phyloP scores from a whole-genome alignment of 2,797 vertebrate species.

The Enteromius radiatus region DNA sequence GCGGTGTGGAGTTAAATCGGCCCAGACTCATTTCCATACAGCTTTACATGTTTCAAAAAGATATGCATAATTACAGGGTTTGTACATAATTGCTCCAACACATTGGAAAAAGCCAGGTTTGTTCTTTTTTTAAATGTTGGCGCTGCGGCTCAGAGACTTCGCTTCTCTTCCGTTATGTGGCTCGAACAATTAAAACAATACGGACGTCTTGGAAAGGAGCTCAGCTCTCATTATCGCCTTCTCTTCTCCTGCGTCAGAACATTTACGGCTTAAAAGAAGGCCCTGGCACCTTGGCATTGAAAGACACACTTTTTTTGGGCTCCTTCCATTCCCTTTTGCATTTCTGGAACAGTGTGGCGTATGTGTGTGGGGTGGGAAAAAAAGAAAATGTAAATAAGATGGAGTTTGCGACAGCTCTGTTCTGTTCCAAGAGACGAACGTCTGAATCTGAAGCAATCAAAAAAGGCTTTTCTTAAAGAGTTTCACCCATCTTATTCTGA shows the following conservation, averaged over 20 bases:
- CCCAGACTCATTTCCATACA: slow-evolving; percentile 80
- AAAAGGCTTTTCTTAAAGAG: slow-evolving; percentile 61
- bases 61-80: slow-evolving; percentile 81
- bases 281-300: slow-evolving; percentile 73
- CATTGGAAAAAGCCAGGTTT: slow-evolving; percentile 74
- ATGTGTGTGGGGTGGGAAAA: slow-evolving; percentile 50
- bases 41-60: slow-evolving; percentile 79
- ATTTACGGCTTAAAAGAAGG: slow-evolving; percentile 71
- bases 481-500: slow-evolving; percentile 57
- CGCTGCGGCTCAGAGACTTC: slow-evolving; percentile 69
- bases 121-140: slow-evolving; percentile 73
- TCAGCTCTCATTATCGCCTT: slow-evolving; percentile 75
- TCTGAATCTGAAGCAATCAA: slow-evolving; percentile 67
- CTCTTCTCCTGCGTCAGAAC: slow-evolving; percentile 68
- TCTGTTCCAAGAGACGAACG: slow-evolving; percentile 59
- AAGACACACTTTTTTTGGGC: slow-evolving; percentile 63
- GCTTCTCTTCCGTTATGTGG: slow-evolving; percentile 62
- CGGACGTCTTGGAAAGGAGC: slow-evolving; percentile 73
- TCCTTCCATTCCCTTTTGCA: slow-evolving; percentile 44
- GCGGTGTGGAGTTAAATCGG: slow-evolving; percentile 66
- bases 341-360: slow-evolving; percentile 59
- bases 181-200: slow-evolving; percentile 80
- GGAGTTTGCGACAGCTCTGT: slow-evolving; percentile 62
- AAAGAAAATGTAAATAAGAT: slow-evolving; percentile 70
- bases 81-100: slow-evolving; percentile 80